Percentiles rank a stretch among this genome's conserved stretches.
Evolutionary conservation across 2,888 invertebrate species (phyloP).

Genomic region (Anarsia innoxiella): DNA sequence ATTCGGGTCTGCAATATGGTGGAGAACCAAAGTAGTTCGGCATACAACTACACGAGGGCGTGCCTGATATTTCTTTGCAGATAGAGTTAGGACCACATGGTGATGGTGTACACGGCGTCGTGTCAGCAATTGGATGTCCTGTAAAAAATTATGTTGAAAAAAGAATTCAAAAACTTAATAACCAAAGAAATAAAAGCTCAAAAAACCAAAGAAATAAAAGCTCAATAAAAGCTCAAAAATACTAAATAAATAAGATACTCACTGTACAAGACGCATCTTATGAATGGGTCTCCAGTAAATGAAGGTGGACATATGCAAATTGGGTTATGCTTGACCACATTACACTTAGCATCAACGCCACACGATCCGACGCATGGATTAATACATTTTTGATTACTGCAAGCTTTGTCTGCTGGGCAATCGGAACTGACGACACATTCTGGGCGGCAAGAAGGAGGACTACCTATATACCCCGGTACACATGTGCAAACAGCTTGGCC

Average conservation of each 20-base stretch:
- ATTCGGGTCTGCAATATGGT: slow-evolving; percentile 85
- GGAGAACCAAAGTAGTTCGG: slow-evolving; percentile 82
- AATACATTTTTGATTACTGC: slow-evolving; percentile 83
- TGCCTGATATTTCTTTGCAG: slow-evolving; percentile 72
- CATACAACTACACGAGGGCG: slow-evolving; percentile 81
- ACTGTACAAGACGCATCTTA: slow-evolving; percentile 76
- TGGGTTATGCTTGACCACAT: slow-evolving; percentile 84
- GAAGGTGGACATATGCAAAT: slow-evolving; percentile 82
- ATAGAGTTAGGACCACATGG: slow-evolving; percentile 81
- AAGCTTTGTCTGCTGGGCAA: slow-evolving; percentile 81
- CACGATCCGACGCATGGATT: slow-evolving; percentile 86
- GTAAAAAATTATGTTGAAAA: slow-evolving; percentile 55
- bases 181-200: background rate
- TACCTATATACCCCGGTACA: slow-evolving; percentile 79
- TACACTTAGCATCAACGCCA: slow-evolving; percentile 81
- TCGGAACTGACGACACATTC: slow-evolving; percentile 87
- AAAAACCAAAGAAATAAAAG: background rate
- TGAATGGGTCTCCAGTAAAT: slow-evolving; percentile 84
- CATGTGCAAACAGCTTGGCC: slow-evolving; percentile 85
- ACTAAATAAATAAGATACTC: slow-evolving; percentile 28
- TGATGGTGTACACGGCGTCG: slow-evolving; percentile 80
- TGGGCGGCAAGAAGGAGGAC: slow-evolving; percentile 84
- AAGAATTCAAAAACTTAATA: slow-evolving; percentile 4
- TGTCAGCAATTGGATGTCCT: slow-evolving; percentile 68
- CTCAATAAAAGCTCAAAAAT: no score